phyloP scores from a whole-genome alignment of 2,797 vertebrate species.

The Spinus olivaceus region DNA sequence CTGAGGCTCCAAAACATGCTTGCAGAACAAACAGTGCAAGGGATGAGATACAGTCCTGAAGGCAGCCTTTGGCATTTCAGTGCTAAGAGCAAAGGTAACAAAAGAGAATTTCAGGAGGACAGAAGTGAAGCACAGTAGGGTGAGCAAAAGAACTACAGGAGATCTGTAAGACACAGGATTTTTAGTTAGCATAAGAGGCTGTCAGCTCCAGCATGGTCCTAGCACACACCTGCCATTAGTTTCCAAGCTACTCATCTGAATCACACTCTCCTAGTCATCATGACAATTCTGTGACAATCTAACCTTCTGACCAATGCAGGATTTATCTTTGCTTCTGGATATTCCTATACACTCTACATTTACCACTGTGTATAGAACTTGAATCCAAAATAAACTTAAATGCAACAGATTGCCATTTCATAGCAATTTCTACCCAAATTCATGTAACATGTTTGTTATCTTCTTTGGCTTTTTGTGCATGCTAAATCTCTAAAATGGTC shows the following conservation, averaged over 20 bases:
- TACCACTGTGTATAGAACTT: not conserved
- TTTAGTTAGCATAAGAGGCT: not conserved
- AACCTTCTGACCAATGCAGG: not conserved
- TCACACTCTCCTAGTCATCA: not conserved
- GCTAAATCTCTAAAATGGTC: not conserved
- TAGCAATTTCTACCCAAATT: not conserved
- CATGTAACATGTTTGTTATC: not conserved
- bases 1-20: not conserved
- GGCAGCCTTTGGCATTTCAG: not conserved
- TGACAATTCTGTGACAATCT: not conserved
- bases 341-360: not conserved
- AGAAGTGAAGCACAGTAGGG: not conserved
- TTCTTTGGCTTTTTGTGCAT: not conserved
- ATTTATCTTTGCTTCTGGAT: not conserved
- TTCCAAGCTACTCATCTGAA: not conserved
- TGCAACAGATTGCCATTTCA: not conserved
- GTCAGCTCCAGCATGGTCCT: not conserved
- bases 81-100: not conserved
- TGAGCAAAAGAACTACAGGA: not conserved
- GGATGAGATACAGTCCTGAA: fast-evolving
- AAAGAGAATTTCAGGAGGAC: not conserved
- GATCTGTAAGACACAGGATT: not conserved
- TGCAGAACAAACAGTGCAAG: not conserved
- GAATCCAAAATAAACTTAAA: not conserved
- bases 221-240: not conserved